Conservation (phyloP, 2,797 vertebrate genomes). For the Vireo griseus region DNA sequence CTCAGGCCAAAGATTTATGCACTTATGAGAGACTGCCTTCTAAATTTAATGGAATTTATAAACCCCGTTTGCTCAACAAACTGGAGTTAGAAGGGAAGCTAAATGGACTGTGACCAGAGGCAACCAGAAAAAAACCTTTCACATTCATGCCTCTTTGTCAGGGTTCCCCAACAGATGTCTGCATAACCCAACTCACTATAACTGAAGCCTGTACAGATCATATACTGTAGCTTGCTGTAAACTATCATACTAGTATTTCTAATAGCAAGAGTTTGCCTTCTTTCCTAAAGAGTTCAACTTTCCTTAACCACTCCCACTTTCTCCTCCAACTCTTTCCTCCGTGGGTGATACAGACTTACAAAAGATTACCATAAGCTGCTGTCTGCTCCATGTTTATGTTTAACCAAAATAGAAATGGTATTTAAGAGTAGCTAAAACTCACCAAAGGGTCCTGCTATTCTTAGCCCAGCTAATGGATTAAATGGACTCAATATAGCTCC, state of each 20-base stretch:
- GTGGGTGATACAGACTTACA: neutral
- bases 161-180: neutral
- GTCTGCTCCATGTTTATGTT: neutral
- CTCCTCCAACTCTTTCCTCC: neutral
- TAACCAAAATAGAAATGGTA: neutral
- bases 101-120: neutral
- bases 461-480: slow-evolving; percentile 91
- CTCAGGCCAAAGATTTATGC: neutral
- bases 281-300: neutral
- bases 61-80: neutral
- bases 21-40: neutral
- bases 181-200: neutral
- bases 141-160: neutral
- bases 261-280: neutral
- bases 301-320: neutral
- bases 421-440: slow-evolving; percentile 59
- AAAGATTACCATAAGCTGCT: neutral
- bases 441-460: slow-evolving; percentile 94
- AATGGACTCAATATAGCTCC: slow-evolving; percentile 89
- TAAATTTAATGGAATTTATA: neutral
- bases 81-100: neutral
- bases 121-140: neutral
- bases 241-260: rapidly evolving
- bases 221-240: neutral
- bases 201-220: neutral